A percentile compares a stretch with the other conserved stretches of the same genome.
These are phyloP conservation scores for Lycaena phlaeas DNA, from an alignment of 2,888 invertebrate genomes.

Conservation along the genomic window DNA sequence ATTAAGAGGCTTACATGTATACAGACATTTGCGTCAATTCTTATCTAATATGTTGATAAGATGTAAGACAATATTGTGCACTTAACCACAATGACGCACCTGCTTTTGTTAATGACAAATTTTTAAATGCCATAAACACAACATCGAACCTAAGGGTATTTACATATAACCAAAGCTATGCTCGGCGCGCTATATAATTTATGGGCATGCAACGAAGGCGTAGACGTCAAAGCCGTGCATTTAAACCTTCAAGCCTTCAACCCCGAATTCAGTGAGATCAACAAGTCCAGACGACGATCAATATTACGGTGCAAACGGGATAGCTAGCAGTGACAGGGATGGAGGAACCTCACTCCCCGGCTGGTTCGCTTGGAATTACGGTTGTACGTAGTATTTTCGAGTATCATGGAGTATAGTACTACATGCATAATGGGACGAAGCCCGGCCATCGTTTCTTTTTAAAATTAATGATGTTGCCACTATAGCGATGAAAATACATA, in stretches of 20 bases:
- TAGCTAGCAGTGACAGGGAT: conserved; percentile 28
- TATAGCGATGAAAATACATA: no score
- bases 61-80: conserved; percentile 20
- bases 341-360: conserved; percentile 12
- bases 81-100: conserved; percentile 22
- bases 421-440: conserved; percentile 8
- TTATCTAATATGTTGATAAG: conserved; percentile 32
- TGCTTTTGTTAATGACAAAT: no score
- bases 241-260: conserved; percentile 19
- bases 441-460: conserved; percentile 10
- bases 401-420: conserved; percentile 17
- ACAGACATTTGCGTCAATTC: conserved; percentile 33
- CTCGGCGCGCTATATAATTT: no score
- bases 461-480: conserved; percentile 12
- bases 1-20: background rate
- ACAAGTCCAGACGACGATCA: conserved; percentile 71
- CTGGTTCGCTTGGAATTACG: conserved; percentile 20
- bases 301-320: conserved; percentile 50
- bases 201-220: conserved; percentile 5
- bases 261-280: conserved; percentile 44
- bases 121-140: no score
- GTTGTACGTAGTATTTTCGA: conserved; percentile 20
- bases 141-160: no score
- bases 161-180: no score
- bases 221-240: conserved; percentile 9